Evolutionary conservation across 2,797 vertebrate species (phyloP).

Genomic region (Malacoraja senta): DNA sequence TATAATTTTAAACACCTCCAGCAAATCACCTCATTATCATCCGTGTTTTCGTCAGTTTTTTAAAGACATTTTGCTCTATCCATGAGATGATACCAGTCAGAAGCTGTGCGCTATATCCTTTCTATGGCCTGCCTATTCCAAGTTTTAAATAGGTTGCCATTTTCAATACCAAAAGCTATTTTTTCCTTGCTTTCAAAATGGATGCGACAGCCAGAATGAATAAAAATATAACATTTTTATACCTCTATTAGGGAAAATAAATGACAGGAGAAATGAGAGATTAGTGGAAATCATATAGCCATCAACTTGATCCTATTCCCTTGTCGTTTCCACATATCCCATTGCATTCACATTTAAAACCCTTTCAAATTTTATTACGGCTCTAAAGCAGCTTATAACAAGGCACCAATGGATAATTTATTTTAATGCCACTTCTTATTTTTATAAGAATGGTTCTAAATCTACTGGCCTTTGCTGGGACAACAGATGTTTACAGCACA

Average conservation of each 20-base stretch:
- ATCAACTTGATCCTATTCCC: background rate
- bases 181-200: background rate
- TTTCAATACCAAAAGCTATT: background rate
- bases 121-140: background rate
- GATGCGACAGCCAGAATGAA: background rate
- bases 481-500: background rate
- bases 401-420: background rate
- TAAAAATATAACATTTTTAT: background rate
- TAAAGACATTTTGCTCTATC: background rate
- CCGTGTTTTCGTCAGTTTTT: background rate
- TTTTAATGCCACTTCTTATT: background rate
- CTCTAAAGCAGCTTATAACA: constrained; percentile 1
- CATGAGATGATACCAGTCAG: background rate
- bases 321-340: background rate
- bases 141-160: background rate
- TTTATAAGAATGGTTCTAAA: background rate
- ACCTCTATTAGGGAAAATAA: background rate
- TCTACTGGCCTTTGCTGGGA: background rate
- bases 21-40: background rate
- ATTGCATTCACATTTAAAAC: background rate
- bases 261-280: background rate
- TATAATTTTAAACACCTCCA: background rate
- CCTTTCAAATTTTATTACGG: background rate
- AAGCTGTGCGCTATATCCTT: background rate
- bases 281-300: background rate